Conservation (phyloP, 2,888 invertebrate species). For the Microchrysa polita region DNA sequence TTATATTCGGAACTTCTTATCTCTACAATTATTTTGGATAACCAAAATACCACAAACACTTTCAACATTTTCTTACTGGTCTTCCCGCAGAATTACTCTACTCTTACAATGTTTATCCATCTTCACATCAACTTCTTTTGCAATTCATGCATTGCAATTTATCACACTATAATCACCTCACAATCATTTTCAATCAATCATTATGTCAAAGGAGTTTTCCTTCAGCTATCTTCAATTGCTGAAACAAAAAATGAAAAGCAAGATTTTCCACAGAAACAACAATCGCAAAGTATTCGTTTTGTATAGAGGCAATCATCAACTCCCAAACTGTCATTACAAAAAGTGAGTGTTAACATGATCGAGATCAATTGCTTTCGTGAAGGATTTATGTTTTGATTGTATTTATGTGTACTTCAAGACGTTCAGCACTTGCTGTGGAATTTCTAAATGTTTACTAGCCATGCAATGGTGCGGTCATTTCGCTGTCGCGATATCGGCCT, state of each 20-base stretch:
- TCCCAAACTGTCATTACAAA: slow-evolving; percentile 12
- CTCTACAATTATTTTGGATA: no score
- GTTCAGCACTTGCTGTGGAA: slow-evolving; percentile 12
- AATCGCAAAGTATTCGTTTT: neutral
- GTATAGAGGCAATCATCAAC: neutral
- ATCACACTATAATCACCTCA: slow-evolving; percentile 24
- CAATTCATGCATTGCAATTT: slow-evolving; percentile 9
- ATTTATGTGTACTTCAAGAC: no score
- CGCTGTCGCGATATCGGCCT: neutral
- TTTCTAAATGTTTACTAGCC: neutral
- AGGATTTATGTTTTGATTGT: slow-evolving; percentile 40
- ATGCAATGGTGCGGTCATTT: neutral
- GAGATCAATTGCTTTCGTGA: slow-evolving; percentile 35
- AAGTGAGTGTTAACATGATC: slow-evolving; percentile 41
- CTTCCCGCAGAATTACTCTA: no score
- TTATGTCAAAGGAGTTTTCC: slow-evolving; percentile 24
- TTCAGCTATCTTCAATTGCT: neutral
- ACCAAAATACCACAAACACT: no score
- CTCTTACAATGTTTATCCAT: neutral
- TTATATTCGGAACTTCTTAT: no score
- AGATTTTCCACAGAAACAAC: neutral
- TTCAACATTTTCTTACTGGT: no score
- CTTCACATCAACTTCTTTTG: neutral
- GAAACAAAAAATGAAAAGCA: neutral
- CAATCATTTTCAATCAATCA: slow-evolving; percentile 37